Percentiles rank a stretch among this genome's conserved stretches.
Conservation (phyloP, 2,797 vertebrate species). For the Thaleichthys pacificus region DNA sequence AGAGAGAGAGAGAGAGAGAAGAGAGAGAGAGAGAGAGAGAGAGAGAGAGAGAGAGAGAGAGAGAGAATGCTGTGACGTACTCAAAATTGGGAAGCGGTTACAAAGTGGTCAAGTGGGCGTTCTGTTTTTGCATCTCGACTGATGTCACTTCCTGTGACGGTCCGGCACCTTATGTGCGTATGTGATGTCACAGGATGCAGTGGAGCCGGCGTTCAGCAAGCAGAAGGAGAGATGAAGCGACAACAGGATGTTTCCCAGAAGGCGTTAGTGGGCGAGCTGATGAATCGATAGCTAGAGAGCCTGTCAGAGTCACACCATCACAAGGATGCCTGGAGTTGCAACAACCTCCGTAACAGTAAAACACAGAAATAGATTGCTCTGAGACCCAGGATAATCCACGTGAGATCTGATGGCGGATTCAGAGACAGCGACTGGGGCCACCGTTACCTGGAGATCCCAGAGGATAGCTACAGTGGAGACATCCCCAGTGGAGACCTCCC, state of each 20-base stretch:
- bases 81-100: slow-evolving; percentile 11
- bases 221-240: slow-evolving; percentile 12
- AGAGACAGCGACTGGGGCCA: slow-evolving; percentile 22
- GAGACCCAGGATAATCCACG: background rate
- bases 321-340: background rate
- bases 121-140: slow-evolving; percentile 38
- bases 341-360: background rate
- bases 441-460: slow-evolving; percentile 36
- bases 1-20: background rate
- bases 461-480: slow-evolving; percentile 31
- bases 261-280: slow-evolving; percentile 3
- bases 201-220: background rate
- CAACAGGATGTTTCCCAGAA: background rate
- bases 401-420: slow-evolving; percentile 19
- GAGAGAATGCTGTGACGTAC: slow-evolving; percentile 23
- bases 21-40: background rate
- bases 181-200: slow-evolving; percentile 15
- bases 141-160: slow-evolving; percentile 56
- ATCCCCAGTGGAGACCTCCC: slow-evolving; percentile 23
- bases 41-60: background rate
- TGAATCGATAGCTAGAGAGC: slow-evolving; percentile 1
- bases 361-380: background rate
- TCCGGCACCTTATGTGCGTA: slow-evolving; percentile 14
- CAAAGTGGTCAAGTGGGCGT: slow-evolving; percentile 16
- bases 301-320: background rate